A percentile compares a stretch with the other conserved stretches of the same genome.
Conservation (phyloP, 2,888 invertebrate genomes). For the Colletes collaris region DNA sequence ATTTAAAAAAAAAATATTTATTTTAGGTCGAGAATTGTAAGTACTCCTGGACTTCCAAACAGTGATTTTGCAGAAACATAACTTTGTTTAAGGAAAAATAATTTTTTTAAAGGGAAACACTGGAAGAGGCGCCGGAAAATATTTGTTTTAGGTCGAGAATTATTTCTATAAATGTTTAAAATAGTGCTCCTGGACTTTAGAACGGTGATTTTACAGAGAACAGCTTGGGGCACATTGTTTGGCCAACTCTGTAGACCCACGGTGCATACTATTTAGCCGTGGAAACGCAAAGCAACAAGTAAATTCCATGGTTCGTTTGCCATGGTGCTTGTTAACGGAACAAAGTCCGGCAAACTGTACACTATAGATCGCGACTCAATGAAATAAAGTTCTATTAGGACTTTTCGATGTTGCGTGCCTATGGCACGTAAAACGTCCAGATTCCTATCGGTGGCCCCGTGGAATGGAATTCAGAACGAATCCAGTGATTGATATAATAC, state of each 20-base stretch:
- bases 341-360: background rate
- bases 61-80: too few relatives aligned
- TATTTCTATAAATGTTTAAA: too few relatives aligned
- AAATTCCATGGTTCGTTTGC: conserved; percentile 35
- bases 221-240: too few relatives aligned
- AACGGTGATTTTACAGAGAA: too few relatives aligned
- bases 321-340: conserved; percentile 14
- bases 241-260: background rate
- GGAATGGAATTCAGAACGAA: conserved; percentile 27
- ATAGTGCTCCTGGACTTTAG: too few relatives aligned
- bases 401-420: conserved; percentile 29
- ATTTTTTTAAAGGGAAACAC: too few relatives aligned
- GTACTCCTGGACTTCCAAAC: too few relatives aligned
- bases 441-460: conserved; percentile 30
- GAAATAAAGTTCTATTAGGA: conserved; percentile 20
- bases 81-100: too few relatives aligned
- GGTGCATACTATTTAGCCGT: background rate
- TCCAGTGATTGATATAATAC: conserved; percentile 23
- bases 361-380: background rate
- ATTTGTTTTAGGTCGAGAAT: too few relatives aligned
- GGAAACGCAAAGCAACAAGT: conserved; percentile 50
- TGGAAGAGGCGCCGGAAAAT: too few relatives aligned
- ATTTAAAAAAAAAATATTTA: too few relatives aligned
- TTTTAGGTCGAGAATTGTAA: too few relatives aligned
- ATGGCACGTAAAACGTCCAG: conserved; percentile 34